Base-by-base conservation (phyloP, 1,140 invertebrate genomes). In the Pseudoatta argentina region DNA sequence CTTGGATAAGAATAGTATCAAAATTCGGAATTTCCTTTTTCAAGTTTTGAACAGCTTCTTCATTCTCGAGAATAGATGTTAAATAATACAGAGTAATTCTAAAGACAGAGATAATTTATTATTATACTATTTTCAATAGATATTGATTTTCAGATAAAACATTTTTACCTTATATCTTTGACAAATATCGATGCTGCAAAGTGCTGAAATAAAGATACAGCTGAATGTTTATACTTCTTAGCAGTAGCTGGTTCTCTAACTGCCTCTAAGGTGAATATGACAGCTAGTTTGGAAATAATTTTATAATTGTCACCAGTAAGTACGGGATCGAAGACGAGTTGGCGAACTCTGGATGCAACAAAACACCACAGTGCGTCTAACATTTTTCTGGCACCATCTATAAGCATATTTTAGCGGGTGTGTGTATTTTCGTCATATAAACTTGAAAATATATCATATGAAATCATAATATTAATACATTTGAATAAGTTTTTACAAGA, bases 211-310 rank as follows among this genome's bases (percentile, higher is more conserved):
- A 95, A 91, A 44, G 93, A 93, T 14, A 30, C 27, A 8, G 91
- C 88, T 16, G 94, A 94, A 81, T 95, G 94, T 51, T 92, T 91
- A 27, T 95, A 71, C 53, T 91, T 91, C 75, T 93, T 91, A 12
- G 94, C 92, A 67, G 24, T 92, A 18, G 48, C 48, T 63, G 94
- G 92, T 90, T 94, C 92, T 71, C 88, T 91, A 6, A 93, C 44
- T 27, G 93, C 94, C 75, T 95, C 93, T 0, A 94, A 63, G 2
- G 95, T 95, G 89, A 95, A 95, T 27, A 72, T 73, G n/a, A 92
- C 90, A 8, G 94, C 95, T 34, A 95, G 85, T 91, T 93, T 93
- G 24, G 94, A 91, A 27, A 95, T 85, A 72, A 93, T 91, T 44
- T 87, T 63, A 48, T 92, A 94, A 78, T 93, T 88, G 59, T 93